Base-by-base conservation (phyloP, 2,797 vertebrate species). In the Tapirus indicus region DNA sequence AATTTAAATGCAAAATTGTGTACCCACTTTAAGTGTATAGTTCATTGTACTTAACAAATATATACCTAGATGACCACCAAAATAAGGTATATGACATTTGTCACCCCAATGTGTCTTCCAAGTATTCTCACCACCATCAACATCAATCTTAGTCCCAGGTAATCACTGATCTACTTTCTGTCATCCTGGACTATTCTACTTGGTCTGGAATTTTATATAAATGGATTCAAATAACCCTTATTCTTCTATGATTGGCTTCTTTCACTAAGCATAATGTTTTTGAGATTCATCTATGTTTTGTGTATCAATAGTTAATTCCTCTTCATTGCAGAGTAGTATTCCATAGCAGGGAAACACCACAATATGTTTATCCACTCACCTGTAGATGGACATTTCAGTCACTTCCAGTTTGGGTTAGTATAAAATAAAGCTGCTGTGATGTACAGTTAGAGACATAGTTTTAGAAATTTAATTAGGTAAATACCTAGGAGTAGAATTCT, bases 1-100 rank as follows among this genome's bases (percentile, higher is more conserved):
- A 78, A 95, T 78, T 91, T 91, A 85, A 69, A 78, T 71, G 52
- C 20, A 78, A 90, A 95, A 52, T 58, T 69, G 41, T 58, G 60
- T 12, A 49, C 13, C 6, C 52, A 71, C n/a, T 69, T 92, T 75
- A 56, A 56, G 10, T 29, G 38, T 47, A 66, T 14, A 54, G 10
- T 44, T 74, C 17, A 54, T 35, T 23, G 47, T 74, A 64, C 6
- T 83, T 88, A 44, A 72, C 21, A 94, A 62, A 64, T 44, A 74
- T 18, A 47, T 38, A 86, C 12, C 32, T 52, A 54, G 47, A 13
- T n/a, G 64, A 35, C 47, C 2, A 44, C 21, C 23, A 32, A 92
- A 78, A 86, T 93, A 69, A 47, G 1, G 58, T 77, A 64, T 54
- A 69, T 6, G 69, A 29, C 69, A 78, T 78, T 78, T 78, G 21